phyloP scores from a whole-genome alignment of 2,113 vertebrate species.

The Xiphorhynchus elegans region DNA sequence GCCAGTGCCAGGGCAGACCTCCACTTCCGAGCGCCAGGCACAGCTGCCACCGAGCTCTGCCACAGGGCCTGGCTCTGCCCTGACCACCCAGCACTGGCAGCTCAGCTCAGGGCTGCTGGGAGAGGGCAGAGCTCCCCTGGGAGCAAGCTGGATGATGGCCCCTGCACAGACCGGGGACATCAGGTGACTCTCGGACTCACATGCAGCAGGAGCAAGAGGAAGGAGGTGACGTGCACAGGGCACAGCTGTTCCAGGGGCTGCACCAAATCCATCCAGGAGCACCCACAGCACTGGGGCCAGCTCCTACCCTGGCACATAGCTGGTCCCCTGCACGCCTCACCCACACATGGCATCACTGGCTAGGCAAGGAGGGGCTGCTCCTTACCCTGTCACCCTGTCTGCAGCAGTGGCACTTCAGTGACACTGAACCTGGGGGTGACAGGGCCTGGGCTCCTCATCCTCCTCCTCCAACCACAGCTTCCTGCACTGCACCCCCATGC shows the following conservation, averaged over 20 bases:
- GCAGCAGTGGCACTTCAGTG: background rate
- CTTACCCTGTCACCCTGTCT: background rate
- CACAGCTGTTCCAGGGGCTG: background rate
- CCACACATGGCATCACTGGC: fast-evolving
- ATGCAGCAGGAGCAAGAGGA: background rate
- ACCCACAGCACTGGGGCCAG: fast-evolving
- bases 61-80: background rate
- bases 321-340: background rate
- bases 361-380: background rate
- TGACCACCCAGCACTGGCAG: background rate
- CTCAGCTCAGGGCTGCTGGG: background rate
- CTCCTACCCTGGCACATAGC: fast-evolving
- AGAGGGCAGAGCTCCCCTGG: background rate
- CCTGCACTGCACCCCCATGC: fast-evolving
- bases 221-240: background rate
- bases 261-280: background rate
- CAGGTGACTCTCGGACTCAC: background rate
- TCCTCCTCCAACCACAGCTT: background rate
- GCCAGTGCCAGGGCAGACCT: background rate
- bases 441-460: background rate
- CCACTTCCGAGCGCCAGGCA: background rate
- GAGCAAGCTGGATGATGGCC: fast-evolving
- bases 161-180: fast-evolving
- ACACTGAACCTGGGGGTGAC: background rate
- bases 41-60: background rate